phyloP scores from a whole-genome alignment of 2,888 invertebrate species.

The Drosophila dives region DNA sequence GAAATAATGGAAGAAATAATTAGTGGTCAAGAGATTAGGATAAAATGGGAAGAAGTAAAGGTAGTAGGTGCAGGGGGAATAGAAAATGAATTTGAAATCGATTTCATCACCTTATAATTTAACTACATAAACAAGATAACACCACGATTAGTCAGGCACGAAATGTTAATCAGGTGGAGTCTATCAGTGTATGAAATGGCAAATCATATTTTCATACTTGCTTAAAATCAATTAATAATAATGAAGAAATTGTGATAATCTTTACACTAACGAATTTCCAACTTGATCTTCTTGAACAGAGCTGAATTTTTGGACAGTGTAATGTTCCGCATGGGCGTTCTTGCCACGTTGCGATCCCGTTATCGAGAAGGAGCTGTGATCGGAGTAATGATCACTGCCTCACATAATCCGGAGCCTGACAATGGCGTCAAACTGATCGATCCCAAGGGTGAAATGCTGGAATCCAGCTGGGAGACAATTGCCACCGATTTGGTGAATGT shows the following conservation, averaged over 20 bases:
- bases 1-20: no score
- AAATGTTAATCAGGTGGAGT: background rate
- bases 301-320: conserved; percentile 94
- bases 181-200: background rate
- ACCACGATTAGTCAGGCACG: background rate
- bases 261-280: background rate
- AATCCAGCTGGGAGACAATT: conserved; percentile 94
- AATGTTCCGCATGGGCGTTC: conserved; percentile 96
- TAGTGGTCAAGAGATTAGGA: no score
- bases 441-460: conserved; percentile 98
- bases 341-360: conserved; percentile 95
- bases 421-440: conserved; percentile 99
- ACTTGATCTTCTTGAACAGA: conserved; percentile 85
- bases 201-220: background rate
- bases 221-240: background rate
- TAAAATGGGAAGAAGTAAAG: no score
- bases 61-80: no score
- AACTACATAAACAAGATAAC: background rate
- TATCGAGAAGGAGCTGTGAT: conserved; percentile 93
- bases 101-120: background rate
- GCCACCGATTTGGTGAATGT: conserved; percentile 95
- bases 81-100: background rate
- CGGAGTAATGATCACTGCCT: conserved; percentile 99
- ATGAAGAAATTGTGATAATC: background rate
- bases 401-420: conserved; percentile 98